Conservation (phyloP, 2,888 invertebrate genomes). For the Eristalis arbustorum region DNA sequence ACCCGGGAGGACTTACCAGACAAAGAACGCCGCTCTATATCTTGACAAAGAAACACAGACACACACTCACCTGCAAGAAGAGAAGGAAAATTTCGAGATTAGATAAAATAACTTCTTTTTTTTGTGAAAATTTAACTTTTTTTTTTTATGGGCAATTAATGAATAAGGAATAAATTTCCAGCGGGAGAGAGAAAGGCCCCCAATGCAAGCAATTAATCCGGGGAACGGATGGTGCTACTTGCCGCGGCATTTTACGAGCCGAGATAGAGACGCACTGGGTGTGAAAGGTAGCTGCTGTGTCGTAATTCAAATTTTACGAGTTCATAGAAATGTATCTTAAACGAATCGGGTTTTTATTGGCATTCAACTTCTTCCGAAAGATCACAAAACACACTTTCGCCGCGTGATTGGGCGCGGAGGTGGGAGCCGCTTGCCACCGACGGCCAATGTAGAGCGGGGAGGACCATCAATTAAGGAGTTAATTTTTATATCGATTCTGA, state of each 20-base stretch:
- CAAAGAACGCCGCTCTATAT: not conserved
- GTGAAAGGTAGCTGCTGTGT: constrained; percentile 31
- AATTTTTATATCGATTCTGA: constrained; percentile 32
- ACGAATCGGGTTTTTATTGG: constrained; percentile 25
- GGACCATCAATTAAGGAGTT: constrained; percentile 45
- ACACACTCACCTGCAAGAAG: constrained; percentile 53
- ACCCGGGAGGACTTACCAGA: constrained; percentile 8
- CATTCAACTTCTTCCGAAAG: not conserved
- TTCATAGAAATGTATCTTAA: constrained; percentile 47
- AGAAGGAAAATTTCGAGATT: constrained; percentile 12
- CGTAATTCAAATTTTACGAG: constrained; percentile 54
- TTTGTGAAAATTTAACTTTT: constrained; percentile 24
- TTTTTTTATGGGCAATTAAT: constrained; percentile 54
- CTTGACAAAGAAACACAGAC: not conserved
- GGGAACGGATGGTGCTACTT: not conserved
- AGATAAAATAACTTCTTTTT: constrained; percentile 5
- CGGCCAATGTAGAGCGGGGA: not conserved
- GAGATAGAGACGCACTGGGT: constrained; percentile 36
- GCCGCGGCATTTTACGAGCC: constrained; percentile 37
- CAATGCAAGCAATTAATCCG: constrained; percentile 12
- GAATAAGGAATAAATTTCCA: constrained; percentile 36
- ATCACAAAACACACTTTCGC: not conserved
- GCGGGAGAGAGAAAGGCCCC: not conserved
- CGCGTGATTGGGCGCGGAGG: not conserved
- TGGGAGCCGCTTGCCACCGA: not conserved